phyloP scores from a whole-genome alignment of 2,113 vertebrate genomes.

The Sigmodon hispidus region DNA sequence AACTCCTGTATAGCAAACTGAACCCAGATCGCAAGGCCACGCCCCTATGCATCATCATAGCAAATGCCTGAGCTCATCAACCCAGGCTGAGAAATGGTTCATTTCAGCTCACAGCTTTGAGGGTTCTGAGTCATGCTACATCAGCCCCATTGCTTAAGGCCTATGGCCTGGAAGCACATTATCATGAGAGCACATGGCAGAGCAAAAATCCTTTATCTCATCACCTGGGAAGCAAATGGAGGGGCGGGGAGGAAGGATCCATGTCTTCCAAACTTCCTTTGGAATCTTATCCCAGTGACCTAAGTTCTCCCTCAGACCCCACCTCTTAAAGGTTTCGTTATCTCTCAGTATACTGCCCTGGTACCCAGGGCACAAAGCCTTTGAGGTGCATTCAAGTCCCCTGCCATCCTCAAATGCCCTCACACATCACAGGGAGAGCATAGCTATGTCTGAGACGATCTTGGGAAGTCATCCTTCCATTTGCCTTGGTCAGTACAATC shows the following conservation, averaged over 20 bases:
- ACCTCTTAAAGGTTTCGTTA: not conserved
- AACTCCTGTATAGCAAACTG: not conserved
- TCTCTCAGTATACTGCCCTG: not conserved
- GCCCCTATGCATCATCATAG: not conserved
- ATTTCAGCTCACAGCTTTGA: not conserved
- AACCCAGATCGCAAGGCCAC: not conserved
- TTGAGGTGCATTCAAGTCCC: not conserved
- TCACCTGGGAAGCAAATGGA: not conserved
- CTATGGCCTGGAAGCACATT: not conserved
- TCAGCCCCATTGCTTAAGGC: not conserved
- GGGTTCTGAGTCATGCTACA: not conserved
- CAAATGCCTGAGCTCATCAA: not conserved
- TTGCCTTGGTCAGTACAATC: not conserved
- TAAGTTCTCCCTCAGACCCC: not conserved
- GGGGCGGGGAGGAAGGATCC: not conserved
- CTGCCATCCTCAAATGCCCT: not conserved
- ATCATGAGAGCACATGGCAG: too few relatives aligned
- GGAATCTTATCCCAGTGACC: not conserved
- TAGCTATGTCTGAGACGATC: not conserved
- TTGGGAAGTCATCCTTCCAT: not conserved
- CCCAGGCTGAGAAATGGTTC: not conserved
- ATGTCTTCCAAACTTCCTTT: not conserved
- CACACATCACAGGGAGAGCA: not conserved
- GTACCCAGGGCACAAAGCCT: not conserved
- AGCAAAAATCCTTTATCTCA: not conserved